Evolutionary conservation across 2,888 invertebrate genomes (phyloP), one percentile per base, ranked within the genome.

Genomic region (Amphimallon solstitiale): DNA sequence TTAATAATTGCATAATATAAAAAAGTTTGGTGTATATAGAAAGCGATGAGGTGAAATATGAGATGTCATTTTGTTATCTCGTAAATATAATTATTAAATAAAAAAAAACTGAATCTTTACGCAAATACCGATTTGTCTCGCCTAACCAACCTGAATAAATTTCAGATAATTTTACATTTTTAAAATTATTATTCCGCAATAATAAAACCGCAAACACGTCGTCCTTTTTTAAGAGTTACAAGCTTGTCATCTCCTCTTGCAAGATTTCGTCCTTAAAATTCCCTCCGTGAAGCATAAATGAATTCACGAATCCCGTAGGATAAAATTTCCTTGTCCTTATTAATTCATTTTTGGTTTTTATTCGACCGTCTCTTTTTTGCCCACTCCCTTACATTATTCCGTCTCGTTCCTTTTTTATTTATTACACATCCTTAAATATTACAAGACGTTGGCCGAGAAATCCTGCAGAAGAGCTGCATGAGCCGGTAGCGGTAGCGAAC

Each of bases 261-360:
- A 12, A 54, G 54, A 54, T 40, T 40, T 19, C 23, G 7, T 14
- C 21, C 7, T 40, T 38, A 54, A 54, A 38, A 54, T 54, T 38
- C 54, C 12, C n/a, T 38, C 38, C 38, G 19, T 21, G 54, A 21
- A 12, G 6, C 54, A 19, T 40, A 54, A 54, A 54, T 54, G 54
- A 54, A 54, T 40, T 54, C 54, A 38, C 54, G 38, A 38, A 38
- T 54, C 54, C 54, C 54, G 12, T 10, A 9, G 38, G 38, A 40
- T 40, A 21, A 40, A 54, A 54, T 40, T 21, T 54, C 21, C 54
- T 40, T 21, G 21, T 54, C 19, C 54, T 40, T 54, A 38, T 54
- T 54, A 54, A 54, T 54, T 54, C 54, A 54, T 54, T 54, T 54
- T 54, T 23, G 54, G 54, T 54, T 54, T 54, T 54, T 40, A n/a